phyloP scores from a whole-genome alignment of 2,113 vertebrate species.

The Xenopus laevis region DNA sequence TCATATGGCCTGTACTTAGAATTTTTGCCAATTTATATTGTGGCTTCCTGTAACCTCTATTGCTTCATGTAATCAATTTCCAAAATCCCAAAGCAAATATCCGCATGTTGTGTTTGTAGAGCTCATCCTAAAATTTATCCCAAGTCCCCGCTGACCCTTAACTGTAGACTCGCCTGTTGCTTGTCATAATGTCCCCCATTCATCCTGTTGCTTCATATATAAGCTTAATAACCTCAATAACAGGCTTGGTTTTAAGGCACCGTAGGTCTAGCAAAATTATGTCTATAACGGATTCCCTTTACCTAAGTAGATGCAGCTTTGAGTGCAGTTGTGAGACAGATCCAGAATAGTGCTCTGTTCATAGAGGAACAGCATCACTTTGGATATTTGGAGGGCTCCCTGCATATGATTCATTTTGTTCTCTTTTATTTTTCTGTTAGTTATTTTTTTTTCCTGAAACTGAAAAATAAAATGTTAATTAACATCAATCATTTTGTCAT shows the following conservation, averaged over 20 bases:
- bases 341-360: neutral
- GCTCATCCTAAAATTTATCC: no score
- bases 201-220: neutral
- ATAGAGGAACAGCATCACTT: neutral
- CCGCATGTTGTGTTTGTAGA: no score
- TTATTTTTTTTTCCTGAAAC: conserved; percentile 34
- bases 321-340: neutral
- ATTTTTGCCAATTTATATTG: no score
- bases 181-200: neutral
- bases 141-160: no score
- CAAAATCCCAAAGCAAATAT: no score
- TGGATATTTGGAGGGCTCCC: conserved; percentile 21
- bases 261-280: neutral
- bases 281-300: neutral
- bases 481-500: neutral
- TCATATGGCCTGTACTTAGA: no score
- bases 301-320: neutral
- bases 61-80: no score
- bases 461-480: conserved; percentile 43
- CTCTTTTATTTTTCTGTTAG: conserved; percentile 33
- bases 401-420: conserved; percentile 30
- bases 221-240: neutral
- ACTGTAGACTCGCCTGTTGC: neutral
- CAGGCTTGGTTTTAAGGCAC: neutral
- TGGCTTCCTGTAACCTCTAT: no score